Conservation (phyloP, 2,888 invertebrate species). For the Tenthredo distinguenda region DNA sequence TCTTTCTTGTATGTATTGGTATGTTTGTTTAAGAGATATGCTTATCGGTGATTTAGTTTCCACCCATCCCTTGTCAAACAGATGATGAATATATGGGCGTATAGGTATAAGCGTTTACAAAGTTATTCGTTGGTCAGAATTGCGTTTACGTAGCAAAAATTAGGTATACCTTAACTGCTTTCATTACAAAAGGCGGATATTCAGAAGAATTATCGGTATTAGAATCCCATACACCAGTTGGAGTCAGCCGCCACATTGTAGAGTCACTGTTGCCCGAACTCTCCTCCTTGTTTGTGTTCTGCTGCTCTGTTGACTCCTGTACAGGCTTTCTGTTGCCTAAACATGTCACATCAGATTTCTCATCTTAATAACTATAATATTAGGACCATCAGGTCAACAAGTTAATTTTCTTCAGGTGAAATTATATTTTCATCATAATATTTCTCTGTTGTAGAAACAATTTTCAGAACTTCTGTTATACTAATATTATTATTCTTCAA, state of each 20-base stretch:
- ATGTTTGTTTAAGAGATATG: conserved; percentile 4
- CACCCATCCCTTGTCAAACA: conserved; percentile 50
- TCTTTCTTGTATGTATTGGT: conserved; percentile 4
- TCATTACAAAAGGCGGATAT: conserved; percentile 76
- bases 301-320: conserved; percentile 67
- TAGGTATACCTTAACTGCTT: conserved; percentile 75
- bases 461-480: conserved; percentile 40
- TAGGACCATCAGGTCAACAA: conserved; percentile 15
- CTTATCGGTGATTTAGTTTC: conserved; percentile 27
- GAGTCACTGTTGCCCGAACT: conserved; percentile 67
- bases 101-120: conserved; percentile 51
- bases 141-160: conserved; percentile 64
- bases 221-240: conserved; percentile 70
- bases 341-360: conserved; percentile 66
- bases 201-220: conserved; percentile 72
- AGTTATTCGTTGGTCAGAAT: conserved; percentile 59
- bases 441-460: conserved; percentile 52
- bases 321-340: conserved; percentile 74
- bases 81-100: conserved; percentile 45
- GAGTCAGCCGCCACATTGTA: conserved; percentile 72
- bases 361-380: conserved; percentile 56
- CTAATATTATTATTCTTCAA: conserved; percentile 51
- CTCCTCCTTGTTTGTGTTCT: conserved; percentile 64
- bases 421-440: conserved; percentile 39
- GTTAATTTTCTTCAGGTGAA: conserved; percentile 35